Evolutionary conservation across 2,113 vertebrate genomes (phyloP).

Genomic region (Plecotus auritus): DNA sequence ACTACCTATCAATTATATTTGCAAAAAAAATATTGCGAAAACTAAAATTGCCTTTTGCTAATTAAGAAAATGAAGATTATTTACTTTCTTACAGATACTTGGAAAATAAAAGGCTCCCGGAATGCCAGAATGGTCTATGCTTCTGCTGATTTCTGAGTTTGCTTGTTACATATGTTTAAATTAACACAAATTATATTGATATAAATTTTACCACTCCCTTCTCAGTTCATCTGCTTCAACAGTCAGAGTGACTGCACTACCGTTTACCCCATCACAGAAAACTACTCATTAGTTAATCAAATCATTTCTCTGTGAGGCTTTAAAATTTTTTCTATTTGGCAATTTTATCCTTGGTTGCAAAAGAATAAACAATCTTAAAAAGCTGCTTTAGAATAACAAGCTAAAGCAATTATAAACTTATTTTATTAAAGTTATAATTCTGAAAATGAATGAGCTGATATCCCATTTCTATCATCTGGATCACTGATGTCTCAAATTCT

Average conservation of each 20-base stretch:
- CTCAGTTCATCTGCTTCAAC: not conserved
- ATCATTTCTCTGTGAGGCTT: not conserved
- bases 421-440: constrained; percentile 22
- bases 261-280: not conserved
- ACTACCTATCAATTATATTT: not conserved
- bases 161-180: not conserved
- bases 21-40: not conserved
- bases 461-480: not conserved
- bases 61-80: not conserved
- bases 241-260: not conserved
- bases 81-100: not conserved
- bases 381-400: not conserved
- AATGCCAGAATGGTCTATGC: not conserved
- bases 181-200: not conserved
- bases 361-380: not conserved
- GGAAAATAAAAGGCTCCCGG: not conserved
- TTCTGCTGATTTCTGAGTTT: not conserved
- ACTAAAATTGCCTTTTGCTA: not conserved
- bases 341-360: constrained; percentile 24
- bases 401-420: constrained; percentile 7
- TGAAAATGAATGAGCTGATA: not conserved
- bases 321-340: not conserved
- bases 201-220: not conserved
- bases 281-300: not conserved
- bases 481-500: not conserved